phyloP scores from a whole-genome alignment of 2,888 invertebrate species.

The Ichneumoninae sp. region DNA sequence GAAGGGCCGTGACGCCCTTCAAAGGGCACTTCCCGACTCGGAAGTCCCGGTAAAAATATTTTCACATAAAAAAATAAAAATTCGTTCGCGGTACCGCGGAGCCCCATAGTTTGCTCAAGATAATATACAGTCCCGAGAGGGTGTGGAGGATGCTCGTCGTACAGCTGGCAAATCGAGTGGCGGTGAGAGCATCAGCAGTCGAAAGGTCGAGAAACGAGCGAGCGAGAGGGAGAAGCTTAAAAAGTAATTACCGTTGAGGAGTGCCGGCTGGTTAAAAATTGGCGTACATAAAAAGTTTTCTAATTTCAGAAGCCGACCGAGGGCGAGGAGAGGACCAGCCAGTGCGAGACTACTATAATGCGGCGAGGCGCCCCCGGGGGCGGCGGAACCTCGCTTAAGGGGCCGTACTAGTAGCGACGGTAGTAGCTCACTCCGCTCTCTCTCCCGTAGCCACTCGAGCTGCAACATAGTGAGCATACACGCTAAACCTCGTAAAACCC shows the following conservation, averaged over 20 bases:
- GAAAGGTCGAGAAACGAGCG: slow-evolving; percentile 53
- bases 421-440: slow-evolving; percentile 51
- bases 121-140: slow-evolving; percentile 77
- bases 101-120: slow-evolving; percentile 70
- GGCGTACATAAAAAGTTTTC: slow-evolving; percentile 84
- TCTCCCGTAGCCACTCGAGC: slow-evolving; percentile 58
- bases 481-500: slow-evolving; percentile 41
- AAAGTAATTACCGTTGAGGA: slow-evolving; percentile 84
- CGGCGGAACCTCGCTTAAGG: slow-evolving; percentile 51
- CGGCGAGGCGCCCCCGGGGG: slow-evolving; percentile 55
- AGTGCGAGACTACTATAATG: slow-evolving; percentile 17
- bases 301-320: slow-evolving; percentile 81
- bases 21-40: too few species aligned
- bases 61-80: slow-evolving; percentile 9
- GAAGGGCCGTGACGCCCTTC: too few species aligned
- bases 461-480: slow-evolving; percentile 55
- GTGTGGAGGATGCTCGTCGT: slow-evolving; percentile 25
- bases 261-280: slow-evolving; percentile 83
- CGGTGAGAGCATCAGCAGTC: slow-evolving; percentile 46
- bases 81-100: slow-evolving; percentile 11
- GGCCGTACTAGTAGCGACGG: slow-evolving; percentile 28
- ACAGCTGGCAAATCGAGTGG: slow-evolving; percentile 44
- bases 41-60: not conserved
- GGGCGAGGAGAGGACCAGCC: slow-evolving; percentile 58
- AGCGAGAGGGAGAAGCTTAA: slow-evolving; percentile 80